These are phyloP conservation scores for Procambarus virginalis DNA, from an alignment of 1,140 invertebrate species.

Conservation along the genomic window DNA sequence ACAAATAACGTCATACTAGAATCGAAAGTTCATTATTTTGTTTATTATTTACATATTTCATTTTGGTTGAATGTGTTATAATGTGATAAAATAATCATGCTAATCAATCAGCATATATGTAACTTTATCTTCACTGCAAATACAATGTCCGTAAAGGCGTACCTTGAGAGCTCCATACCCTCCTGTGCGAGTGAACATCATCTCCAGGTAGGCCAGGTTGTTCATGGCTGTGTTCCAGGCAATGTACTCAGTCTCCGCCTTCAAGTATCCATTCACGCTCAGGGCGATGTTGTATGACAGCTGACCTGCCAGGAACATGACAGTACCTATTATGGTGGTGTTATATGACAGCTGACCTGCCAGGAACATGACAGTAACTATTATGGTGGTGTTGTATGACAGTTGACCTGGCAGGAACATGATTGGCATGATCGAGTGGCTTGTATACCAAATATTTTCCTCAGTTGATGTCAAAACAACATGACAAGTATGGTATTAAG, in stretches of 20 bases:
- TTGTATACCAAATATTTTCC: too few relatives aligned
- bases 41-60: neutral
- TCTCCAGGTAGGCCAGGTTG: conserved; percentile 53
- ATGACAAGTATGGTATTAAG: too few relatives aligned
- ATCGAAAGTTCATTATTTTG: neutral
- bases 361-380: neutral
- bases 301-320: conserved; percentile 15
- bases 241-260: conserved; percentile 55
- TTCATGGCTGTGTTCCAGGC: conserved; percentile 63
- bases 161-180: conserved; percentile 64
- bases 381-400: too few relatives aligned
- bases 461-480: too few relatives aligned
- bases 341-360: neutral
- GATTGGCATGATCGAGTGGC: too few relatives aligned
- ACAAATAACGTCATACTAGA: neutral
- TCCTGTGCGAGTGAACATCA: conserved; percentile 42
- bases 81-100: neutral
- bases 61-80: neutral
- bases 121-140: neutral
- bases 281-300: conserved; percentile 54
- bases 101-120: neutral
- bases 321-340: neutral
- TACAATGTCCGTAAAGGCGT: neutral
- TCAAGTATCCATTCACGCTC: conserved; percentile 45
- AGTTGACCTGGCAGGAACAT: too few relatives aligned